These are phyloP conservation scores for Mallotus villosus DNA, from an alignment of 2,797 vertebrate genomes.

Conservation along the genomic window DNA sequence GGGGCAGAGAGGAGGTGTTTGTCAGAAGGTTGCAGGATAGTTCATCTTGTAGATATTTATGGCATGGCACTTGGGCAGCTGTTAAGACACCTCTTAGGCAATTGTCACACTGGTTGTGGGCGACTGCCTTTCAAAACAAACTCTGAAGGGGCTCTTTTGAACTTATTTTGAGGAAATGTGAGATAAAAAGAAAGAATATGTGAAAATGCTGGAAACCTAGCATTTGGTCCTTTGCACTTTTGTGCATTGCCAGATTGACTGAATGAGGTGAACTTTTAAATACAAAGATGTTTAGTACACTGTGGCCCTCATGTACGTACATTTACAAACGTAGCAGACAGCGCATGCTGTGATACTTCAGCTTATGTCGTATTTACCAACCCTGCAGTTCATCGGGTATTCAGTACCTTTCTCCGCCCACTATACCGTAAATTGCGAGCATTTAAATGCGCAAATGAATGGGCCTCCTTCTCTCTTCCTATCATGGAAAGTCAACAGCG, in stretches of 20 bases:
- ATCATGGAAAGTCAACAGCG: no score
- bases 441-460: no score
- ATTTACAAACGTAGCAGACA: no score
- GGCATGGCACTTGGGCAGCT: slow-evolving; percentile 49
- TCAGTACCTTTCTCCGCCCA: no score
- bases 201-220: neutral
- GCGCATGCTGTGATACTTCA: no score
- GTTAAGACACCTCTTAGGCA: slow-evolving; percentile 48
- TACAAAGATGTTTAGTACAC: neutral
- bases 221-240: neutral
- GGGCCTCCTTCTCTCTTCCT: no score
- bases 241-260: neutral
- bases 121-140: neutral
- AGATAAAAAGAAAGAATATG: neutral
- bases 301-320: neutral
- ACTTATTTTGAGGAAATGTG: neutral
- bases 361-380: no score
- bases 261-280: neutral
- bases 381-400: no score
- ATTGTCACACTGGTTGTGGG: slow-evolving; percentile 44
- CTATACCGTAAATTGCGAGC: no score
- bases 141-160: neutral
- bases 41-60: slow-evolving; percentile 56
- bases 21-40: neutral
- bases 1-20: slow-evolving; percentile 6